Percentiles rank a stretch among this genome's conserved stretches.
Conservation (phyloP, 2,113 vertebrate genomes). For the Neomonachus schauinslandi region DNA sequence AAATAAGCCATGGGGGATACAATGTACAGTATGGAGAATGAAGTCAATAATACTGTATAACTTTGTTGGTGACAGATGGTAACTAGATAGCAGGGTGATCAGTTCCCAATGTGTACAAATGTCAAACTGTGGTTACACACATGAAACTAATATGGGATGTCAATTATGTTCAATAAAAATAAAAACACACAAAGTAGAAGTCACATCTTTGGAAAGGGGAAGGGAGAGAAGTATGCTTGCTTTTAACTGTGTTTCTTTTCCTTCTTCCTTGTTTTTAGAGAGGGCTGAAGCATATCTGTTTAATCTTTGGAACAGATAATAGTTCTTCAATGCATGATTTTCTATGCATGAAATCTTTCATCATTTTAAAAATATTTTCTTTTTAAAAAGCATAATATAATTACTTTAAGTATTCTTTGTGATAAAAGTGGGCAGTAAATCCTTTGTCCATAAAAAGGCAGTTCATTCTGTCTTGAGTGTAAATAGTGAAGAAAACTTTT, state of each 20-base stretch:
- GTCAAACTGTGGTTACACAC: neutral
- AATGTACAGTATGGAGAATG: neutral
- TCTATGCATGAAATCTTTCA: neutral
- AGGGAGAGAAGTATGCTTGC: neutral
- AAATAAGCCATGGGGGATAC: neutral
- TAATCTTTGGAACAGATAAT: neutral
- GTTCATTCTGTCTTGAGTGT: slow-evolving; percentile 25
- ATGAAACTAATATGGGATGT: neutral
- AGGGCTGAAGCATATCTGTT: neutral
- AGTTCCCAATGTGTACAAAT: neutral
- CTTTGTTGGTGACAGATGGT: neutral
- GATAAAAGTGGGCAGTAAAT: slow-evolving; percentile 14
- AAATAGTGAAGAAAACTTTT: neutral
- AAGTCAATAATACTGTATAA: neutral
- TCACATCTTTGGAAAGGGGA: neutral
- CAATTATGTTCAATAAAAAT: neutral
- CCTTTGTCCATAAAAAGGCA: neutral
- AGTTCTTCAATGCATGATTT: neutral
- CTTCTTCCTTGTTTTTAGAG: neutral
- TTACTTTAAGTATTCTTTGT: slow-evolving; percentile 41
- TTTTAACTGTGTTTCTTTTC: slow-evolving; percentile 1
- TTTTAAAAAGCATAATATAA: neutral
- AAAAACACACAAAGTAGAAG: neutral
- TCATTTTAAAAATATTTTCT: slow-evolving; percentile 24
- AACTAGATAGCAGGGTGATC: neutral